A percentile compares a stretch with the other conserved stretches of the same genome.
Conservation (phyloP, 2,888 invertebrate species). For the Hirtodrosophila trivittata region DNA sequence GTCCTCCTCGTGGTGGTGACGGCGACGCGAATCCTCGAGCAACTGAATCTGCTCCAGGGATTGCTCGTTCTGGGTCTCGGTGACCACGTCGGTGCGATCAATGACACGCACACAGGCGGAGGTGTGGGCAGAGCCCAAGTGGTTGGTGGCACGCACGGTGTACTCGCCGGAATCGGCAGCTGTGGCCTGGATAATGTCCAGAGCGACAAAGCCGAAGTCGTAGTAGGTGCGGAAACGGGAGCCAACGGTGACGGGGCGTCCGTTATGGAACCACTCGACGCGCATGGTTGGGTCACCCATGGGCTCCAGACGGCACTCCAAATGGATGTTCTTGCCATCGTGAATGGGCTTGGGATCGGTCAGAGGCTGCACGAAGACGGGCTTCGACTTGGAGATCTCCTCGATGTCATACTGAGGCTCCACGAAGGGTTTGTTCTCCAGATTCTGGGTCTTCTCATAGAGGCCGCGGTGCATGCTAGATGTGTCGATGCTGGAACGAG, state of each 20-base stretch:
- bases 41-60: conserved; percentile 96
- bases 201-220: conserved; percentile 98
- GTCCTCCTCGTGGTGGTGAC: conserved; percentile 90
- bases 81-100: conserved; percentile 91
- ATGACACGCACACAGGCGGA: conserved; percentile 95
- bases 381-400: conserved; percentile 96
- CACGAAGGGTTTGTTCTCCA: conserved; percentile 93
- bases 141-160: conserved; percentile 96
- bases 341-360: conserved; percentile 93
- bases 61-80: conserved; percentile 96
- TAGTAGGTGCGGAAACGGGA: conserved; percentile 97
- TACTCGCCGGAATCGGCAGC: conserved; percentile 98
- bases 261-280: conserved; percentile 98
- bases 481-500: conserved; percentile 94
- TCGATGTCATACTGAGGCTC: conserved; percentile 95
- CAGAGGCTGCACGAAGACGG: conserved; percentile 95
- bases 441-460: conserved; percentile 93
- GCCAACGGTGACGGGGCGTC: conserved; percentile 93
- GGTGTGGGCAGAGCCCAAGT: conserved; percentile 95
- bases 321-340: conserved; percentile 95
- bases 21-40: conserved; percentile 91
- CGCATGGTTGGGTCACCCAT: conserved; percentile 98
- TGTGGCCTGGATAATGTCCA: conserved; percentile 97
- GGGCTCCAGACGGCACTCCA: conserved; percentile 96
- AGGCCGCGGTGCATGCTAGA: conserved; percentile 94